These are phyloP conservation scores for Steinernema scapterisci DNA, from an alignment of 2,888 invertebrate genomes.

Conservation along the genomic window DNA sequence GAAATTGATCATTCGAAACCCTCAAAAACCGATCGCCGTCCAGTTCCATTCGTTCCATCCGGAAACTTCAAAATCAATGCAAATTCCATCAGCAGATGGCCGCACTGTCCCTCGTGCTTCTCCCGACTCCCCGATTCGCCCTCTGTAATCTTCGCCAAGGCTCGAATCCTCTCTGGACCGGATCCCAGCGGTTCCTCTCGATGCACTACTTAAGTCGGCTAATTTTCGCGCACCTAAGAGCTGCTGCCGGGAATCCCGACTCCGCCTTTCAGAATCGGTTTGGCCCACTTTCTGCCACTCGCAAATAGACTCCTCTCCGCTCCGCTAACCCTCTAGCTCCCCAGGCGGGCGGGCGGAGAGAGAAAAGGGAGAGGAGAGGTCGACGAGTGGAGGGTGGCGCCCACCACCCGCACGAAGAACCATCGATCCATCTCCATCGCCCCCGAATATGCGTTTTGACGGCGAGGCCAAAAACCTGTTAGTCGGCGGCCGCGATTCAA, in stretches of 20 bases:
- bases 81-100: neutral
- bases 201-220: slow-evolving; percentile 19
- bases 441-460: slow-evolving; percentile 30
- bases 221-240: slow-evolving; percentile 28
- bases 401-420: slow-evolving; percentile 23
- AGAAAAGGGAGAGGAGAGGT: slow-evolving; percentile 25
- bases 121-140: neutral
- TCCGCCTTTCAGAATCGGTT: slow-evolving; percentile 27
- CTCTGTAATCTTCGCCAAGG: neutral
- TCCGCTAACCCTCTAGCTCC: slow-evolving; percentile 12
- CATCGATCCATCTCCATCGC: slow-evolving; percentile 27
- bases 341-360: slow-evolving; percentile 33
- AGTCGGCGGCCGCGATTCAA: slow-evolving; percentile 28
- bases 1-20: no score
- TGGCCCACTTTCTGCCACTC: slow-evolving; percentile 20
- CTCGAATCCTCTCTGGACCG: neutral
- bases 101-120: neutral
- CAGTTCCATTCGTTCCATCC: no score
- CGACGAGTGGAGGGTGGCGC: slow-evolving; percentile 30
- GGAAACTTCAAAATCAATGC: neutral
- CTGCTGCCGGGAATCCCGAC: neutral
- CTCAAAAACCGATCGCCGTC: no score
- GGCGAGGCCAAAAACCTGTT: slow-evolving; percentile 29
- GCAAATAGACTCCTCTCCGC: slow-evolving; percentile 22
- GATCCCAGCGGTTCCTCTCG: neutral